These are phyloP conservation scores for Eumerus sabulonum DNA, from an alignment of 2,888 invertebrate species.

Conservation along the genomic window DNA sequence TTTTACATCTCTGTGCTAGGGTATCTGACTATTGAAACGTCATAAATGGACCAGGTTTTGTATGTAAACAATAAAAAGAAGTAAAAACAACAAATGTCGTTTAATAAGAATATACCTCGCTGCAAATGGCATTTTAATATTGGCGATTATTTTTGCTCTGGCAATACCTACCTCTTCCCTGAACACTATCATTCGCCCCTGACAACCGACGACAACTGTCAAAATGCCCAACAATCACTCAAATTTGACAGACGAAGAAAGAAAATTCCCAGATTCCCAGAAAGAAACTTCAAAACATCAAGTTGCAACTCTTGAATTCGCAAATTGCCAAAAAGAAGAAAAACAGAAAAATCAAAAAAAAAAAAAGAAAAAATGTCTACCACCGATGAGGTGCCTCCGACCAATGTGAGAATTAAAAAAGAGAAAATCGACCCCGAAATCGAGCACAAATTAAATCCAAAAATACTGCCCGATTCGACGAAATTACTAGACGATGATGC, in stretches of 20 bases:
- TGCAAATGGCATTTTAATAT: too few species aligned
- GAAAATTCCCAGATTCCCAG: not conserved
- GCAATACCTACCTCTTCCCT: too few species aligned
- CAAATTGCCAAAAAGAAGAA: too few species aligned
- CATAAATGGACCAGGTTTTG: too few species aligned
- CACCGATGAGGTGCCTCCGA: not conserved
- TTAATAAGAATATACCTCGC: too few species aligned
- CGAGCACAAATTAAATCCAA: conserved; percentile 73
- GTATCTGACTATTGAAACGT: too few species aligned
- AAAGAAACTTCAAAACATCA: not conserved
- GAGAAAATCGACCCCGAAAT: conserved; percentile 76
- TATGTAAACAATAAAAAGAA: too few species aligned
- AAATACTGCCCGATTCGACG: conserved; percentile 44
- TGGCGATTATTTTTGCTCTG: too few species aligned
- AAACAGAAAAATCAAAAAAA: conserved; percentile 10
- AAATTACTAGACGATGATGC: conserved; percentile 27
- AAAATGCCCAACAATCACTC: not conserved
- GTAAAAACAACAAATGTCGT: too few species aligned
- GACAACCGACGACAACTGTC: not conserved
- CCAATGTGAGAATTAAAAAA: conserved; percentile 73
- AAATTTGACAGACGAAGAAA: conserved; percentile 11
- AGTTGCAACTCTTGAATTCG: not conserved
- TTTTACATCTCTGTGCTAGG: too few species aligned
- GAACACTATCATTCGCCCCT: too few species aligned
- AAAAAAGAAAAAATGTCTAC: conserved; percentile 21